Evolutionary conservation across 2,888 invertebrate species (phyloP).

Genomic region (Cheilosia urbana): DNA sequence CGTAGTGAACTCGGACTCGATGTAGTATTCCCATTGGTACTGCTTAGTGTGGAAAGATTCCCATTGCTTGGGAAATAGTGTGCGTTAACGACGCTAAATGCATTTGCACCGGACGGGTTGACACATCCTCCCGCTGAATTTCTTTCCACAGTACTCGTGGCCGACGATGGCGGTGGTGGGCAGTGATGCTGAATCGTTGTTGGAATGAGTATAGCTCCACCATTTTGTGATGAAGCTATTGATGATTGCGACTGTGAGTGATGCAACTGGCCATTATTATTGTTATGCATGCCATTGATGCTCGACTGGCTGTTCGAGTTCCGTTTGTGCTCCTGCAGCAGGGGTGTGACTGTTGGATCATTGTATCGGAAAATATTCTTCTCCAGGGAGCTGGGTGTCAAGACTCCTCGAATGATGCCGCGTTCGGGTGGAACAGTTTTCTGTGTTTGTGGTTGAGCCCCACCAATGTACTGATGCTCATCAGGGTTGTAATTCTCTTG

Average conservation of each 20-base stretch:
- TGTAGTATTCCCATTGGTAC: slow-evolving; percentile 79
- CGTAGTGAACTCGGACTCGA: slow-evolving; percentile 80
- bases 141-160: slow-evolving; percentile 81
- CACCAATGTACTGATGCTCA: slow-evolving; percentile 78
- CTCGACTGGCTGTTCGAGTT: slow-evolving; percentile 82
- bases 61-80: slow-evolving; percentile 77
- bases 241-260: slow-evolving; percentile 83
- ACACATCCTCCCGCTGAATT: slow-evolving; percentile 41
- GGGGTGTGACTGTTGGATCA: slow-evolving; percentile 83
- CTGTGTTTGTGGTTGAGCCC: slow-evolving; percentile 81
- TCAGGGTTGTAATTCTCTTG: slow-evolving; percentile 83
- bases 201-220: slow-evolving; percentile 79
- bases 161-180: slow-evolving; percentile 81
- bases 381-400: slow-evolving; percentile 83
- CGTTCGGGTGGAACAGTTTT: slow-evolving; percentile 81
- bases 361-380: slow-evolving; percentile 84
- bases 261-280: slow-evolving; percentile 80
- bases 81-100: slow-evolving; percentile 65
- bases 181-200: slow-evolving; percentile 80
- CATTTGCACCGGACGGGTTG: slow-evolving; percentile 49
- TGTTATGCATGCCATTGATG: slow-evolving; percentile 78
- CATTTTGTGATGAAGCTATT: slow-evolving; percentile 82
- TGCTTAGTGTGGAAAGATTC: slow-evolving; percentile 79
- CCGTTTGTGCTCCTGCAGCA: slow-evolving; percentile 80
- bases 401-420: slow-evolving; percentile 83